These are phyloP conservation scores for Ennomos quercinarius DNA, from an alignment of 2,888 invertebrate genomes.

Conservation along the genomic window DNA sequence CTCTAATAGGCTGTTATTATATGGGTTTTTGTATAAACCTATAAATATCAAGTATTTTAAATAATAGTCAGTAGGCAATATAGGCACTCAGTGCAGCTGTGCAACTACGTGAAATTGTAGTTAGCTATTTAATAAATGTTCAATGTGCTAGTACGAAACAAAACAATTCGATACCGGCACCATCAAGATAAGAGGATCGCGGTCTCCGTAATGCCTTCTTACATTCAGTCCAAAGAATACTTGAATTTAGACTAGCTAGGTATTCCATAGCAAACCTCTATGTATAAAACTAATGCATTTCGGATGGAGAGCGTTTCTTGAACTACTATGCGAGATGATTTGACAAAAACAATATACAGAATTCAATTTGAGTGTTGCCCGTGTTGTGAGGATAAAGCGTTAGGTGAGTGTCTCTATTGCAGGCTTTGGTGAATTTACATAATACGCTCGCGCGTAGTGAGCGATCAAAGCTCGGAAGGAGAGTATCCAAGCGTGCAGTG, in stretches of 20 bases:
- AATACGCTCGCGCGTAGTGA: slow-evolving; percentile 65
- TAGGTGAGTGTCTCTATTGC: slow-evolving; percentile 57
- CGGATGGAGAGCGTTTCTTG: slow-evolving; percentile 12
- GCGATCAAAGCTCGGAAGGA: slow-evolving; percentile 62
- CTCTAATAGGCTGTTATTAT: slow-evolving; percentile 1
- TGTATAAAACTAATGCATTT: slow-evolving; percentile 14
- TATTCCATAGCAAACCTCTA: slow-evolving; percentile 17
- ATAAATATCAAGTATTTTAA: not conserved
- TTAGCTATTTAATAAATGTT: not conserved
- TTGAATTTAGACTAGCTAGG: slow-evolving; percentile 41
- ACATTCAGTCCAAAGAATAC: slow-evolving; percentile 51
- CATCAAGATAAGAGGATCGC: slow-evolving; percentile 75
- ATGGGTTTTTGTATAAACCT: not conserved
- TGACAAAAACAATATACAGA: slow-evolving; percentile 45
- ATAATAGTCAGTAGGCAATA: not conserved
- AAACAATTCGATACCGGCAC: slow-evolving; percentile 59
- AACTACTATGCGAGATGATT: slow-evolving; percentile 25
- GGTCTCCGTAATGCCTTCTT: slow-evolving; percentile 58
- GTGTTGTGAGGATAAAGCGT: slow-evolving; percentile 48
- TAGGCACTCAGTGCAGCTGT: too few species aligned
- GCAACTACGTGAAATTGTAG: not conserved
- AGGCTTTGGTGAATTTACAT: slow-evolving; percentile 70
- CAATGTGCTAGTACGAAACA: slow-evolving; percentile 28
- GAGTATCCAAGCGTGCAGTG: slow-evolving; percentile 69
- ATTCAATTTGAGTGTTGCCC: slow-evolving; percentile 50